Conservation (phyloP, 1,140 invertebrate genomes). For the Atopsyche davidsoni region DNA sequence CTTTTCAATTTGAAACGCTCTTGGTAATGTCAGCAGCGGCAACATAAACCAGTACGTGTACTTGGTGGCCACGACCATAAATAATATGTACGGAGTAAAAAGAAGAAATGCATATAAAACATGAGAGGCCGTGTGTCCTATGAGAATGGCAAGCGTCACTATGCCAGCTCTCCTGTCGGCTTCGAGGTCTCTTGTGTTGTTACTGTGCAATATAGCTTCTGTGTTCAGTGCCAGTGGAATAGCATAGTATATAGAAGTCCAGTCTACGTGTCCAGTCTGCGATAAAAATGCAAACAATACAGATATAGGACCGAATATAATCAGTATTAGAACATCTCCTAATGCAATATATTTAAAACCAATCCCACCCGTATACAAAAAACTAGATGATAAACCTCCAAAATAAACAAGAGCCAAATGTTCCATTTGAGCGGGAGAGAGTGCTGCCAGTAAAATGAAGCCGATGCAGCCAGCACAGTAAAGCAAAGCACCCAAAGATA, state of each 20-base stretch:
- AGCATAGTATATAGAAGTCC: constrained; percentile 86
- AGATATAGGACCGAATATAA: constrained; percentile 90
- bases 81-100: constrained; percentile 86
- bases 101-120: constrained; percentile 84
- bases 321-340: constrained; percentile 83
- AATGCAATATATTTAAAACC: constrained; percentile 90
- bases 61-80: constrained; percentile 76
- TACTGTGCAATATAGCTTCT: constrained; percentile 91
- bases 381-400: constrained; percentile 91
- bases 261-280: constrained; percentile 80
- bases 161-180: constrained; percentile 80
- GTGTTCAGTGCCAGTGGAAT: constrained; percentile 90
- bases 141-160: constrained; percentile 88
- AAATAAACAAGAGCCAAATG: constrained; percentile 91
- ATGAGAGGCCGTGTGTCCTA: constrained; percentile 86
- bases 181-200: constrained; percentile 87
- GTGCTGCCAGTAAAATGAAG: constrained; percentile 70
- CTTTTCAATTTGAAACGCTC: constrained; percentile 86
- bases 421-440: constrained; percentile 88
- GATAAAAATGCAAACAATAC: constrained; percentile 92
- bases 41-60: constrained; percentile 83
- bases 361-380: constrained; percentile 88
- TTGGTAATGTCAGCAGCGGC: constrained; percentile 78
- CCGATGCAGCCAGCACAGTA: constrained; percentile 85
- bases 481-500: constrained; percentile 77